Percentiles rank a stretch among this genome's conserved stretches.
These are phyloP conservation scores for Agriopis marginaria DNA, from an alignment of 2,888 invertebrate species.

Conservation along the genomic window DNA sequence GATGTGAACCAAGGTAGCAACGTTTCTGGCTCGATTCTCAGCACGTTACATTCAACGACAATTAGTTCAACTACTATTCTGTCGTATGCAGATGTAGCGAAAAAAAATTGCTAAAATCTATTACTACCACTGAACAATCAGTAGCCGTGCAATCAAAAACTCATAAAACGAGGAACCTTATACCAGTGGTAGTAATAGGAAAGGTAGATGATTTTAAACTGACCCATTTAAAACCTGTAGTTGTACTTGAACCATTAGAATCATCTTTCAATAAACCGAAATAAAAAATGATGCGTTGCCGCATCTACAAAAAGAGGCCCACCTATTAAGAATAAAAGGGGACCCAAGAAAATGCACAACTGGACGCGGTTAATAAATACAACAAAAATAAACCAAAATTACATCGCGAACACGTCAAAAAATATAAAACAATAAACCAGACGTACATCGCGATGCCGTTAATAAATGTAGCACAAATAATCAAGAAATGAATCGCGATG, in stretches of 20 bases:
- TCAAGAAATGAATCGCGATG: too few species aligned
- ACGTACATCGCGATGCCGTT: too few species aligned
- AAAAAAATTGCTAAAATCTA: not conserved
- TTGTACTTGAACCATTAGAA: not conserved
- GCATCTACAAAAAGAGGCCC: not conserved
- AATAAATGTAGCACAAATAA: too few species aligned
- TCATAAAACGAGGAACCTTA: not conserved
- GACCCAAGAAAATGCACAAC: not conserved
- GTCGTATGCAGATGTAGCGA: not conserved
- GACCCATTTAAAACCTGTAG: not conserved
- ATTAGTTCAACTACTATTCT: not conserved
- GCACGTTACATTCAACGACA: not conserved
- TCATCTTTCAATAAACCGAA: not conserved
- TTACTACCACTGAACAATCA: not conserved
- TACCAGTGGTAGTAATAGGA: not conserved
- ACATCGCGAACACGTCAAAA: too few species aligned
- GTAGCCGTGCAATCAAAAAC: not conserved
- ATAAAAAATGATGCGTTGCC: too few species aligned
- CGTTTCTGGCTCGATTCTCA: not conserved
- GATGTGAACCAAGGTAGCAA: not conserved
- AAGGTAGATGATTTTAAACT: not conserved
- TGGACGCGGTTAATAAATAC: not conserved
- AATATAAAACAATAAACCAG: too few species aligned
- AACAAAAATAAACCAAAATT: not conserved
- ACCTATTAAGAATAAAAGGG: not conserved